These are phyloP conservation scores for Allolobophora icterica DNA, from an alignment of 2,888 invertebrate genomes.

Conservation along the genomic window DNA sequence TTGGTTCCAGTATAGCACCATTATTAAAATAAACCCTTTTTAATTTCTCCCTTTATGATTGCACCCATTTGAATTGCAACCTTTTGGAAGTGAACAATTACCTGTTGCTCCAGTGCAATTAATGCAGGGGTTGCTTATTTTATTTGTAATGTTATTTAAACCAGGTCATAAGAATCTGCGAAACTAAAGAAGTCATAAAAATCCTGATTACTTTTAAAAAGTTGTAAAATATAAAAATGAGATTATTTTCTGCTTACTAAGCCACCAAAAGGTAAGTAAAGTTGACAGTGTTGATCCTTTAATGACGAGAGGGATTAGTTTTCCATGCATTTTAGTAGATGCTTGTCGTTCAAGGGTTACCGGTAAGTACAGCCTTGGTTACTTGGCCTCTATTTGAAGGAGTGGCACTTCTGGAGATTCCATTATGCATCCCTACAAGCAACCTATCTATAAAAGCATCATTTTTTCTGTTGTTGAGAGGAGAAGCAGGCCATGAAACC, in stretches of 20 bases:
- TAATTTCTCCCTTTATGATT: background rate
- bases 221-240: background rate
- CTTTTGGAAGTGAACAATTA: too few species aligned
- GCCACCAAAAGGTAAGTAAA: background rate
- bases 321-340: too few species aligned
- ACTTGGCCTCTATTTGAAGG: background rate
- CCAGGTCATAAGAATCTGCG: background rate
- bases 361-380: background rate
- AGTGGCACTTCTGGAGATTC: background rate
- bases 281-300: too few species aligned
- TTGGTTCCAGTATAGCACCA: background rate
- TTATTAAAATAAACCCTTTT: background rate
- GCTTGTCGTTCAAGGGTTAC: too few species aligned
- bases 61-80: background rate
- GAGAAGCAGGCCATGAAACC: background rate
- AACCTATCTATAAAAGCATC: background rate
- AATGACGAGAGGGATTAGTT: too few species aligned
- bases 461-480: background rate
- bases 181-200: background rate
- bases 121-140: background rate
- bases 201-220: background rate
- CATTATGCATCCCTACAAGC: too few species aligned
- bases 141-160: background rate
- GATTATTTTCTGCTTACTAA: too few species aligned
- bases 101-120: background rate